Conservation (phyloP, 2,888 invertebrate genomes). For the Palloptera scutellata region DNA sequence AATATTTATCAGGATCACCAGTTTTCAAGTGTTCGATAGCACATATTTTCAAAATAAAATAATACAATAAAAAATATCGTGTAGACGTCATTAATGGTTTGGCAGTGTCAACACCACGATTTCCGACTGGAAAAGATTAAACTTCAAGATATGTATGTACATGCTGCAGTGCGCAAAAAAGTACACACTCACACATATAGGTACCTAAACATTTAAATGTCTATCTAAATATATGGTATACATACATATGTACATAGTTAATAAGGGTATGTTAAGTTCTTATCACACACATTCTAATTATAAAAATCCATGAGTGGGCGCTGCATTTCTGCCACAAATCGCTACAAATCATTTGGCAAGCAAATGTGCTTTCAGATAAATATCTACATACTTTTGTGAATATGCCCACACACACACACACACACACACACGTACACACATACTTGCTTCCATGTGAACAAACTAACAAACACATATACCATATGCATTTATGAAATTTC, state of each 20-base stretch:
- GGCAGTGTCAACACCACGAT: no score
- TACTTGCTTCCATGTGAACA: not conserved
- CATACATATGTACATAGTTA: not conserved
- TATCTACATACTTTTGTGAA: not conserved
- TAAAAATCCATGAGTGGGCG: no score
- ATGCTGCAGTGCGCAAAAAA: not conserved
- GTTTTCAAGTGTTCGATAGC: no score
- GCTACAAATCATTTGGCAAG: not conserved
- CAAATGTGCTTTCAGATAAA: not conserved
- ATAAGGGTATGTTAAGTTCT: not conserved
- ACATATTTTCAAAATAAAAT: no score
- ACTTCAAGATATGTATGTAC: no score
- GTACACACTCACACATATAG: not conserved
- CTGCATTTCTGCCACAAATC: no score
- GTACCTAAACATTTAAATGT: not conserved
- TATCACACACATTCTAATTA: no score
- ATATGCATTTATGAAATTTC: not conserved
- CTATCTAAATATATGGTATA: not conserved
- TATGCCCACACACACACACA: not conserved
- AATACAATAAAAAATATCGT: no score
- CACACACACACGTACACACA: not conserved
- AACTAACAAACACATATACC: not conserved
- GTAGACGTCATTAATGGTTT: no score
- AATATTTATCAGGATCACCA: no score
- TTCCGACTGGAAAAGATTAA: no score